A percentile compares a stretch with the other conserved stretches of the same genome.
phyloP scores from a whole-genome alignment of 2,888 invertebrate species.

The Eilema caniola region DNA sequence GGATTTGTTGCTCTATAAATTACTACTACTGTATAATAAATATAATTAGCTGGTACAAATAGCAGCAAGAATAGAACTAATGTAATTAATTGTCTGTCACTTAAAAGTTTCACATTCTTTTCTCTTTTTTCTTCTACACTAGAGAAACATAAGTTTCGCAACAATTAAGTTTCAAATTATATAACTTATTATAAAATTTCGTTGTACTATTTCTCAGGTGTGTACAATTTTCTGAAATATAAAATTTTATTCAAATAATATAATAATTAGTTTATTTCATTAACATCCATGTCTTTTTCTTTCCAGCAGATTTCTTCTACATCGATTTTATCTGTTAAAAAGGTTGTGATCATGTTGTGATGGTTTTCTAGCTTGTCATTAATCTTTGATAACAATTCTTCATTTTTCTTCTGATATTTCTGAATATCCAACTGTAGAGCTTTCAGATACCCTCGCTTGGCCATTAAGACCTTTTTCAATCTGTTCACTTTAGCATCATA shows the following conservation, averaged over 20 bases:
- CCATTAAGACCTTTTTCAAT: conserved; percentile 72
- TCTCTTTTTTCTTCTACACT: conserved; percentile 80
- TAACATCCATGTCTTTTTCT: conserved; percentile 64
- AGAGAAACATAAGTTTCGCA: conserved; percentile 70
- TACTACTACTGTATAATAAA: conserved; percentile 59
- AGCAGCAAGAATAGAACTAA: conserved; percentile 71
- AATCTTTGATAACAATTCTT: conserved; percentile 69
- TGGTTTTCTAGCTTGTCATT: conserved; percentile 70
- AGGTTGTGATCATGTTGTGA: conserved; percentile 57
- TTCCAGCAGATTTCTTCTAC: conserved; percentile 65
- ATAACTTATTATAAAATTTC: conserved; percentile 72
- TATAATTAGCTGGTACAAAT: conserved; percentile 66
- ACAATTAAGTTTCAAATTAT: conserved; percentile 73
- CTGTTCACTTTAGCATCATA: conserved; percentile 74
- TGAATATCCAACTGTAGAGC: conserved; percentile 79
- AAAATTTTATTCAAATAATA: conserved; percentile 82
- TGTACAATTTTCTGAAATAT: conserved; percentile 87
- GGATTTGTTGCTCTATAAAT: conserved; percentile 61
- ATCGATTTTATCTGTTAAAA: conserved; percentile 55
- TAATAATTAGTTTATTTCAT: conserved; percentile 67
- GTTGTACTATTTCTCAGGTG: conserved; percentile 84
- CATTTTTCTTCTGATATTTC: conserved; percentile 80
- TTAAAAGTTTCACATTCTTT: conserved; percentile 64
- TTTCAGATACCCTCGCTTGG: conserved; percentile 78
- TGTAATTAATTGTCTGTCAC: conserved; percentile 69